A percentile compares a stretch with the other conserved stretches of the same genome.
These are phyloP conservation scores for Paradisaea rubra DNA, from an alignment of 2,113 vertebrate genomes.

Conservation along the genomic window DNA sequence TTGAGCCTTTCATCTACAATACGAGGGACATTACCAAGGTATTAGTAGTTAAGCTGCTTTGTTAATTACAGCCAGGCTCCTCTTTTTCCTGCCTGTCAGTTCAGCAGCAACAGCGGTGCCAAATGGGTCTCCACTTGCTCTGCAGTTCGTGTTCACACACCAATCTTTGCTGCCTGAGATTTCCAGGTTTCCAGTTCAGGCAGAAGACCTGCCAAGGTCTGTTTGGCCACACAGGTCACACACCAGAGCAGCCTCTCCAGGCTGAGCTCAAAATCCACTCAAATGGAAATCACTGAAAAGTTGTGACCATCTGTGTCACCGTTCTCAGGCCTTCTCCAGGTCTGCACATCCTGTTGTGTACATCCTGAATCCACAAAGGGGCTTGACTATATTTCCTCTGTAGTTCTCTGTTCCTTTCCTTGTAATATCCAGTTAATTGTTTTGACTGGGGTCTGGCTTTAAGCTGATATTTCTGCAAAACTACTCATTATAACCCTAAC, in stretches of 20 bases:
- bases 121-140: background rate
- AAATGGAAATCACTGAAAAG: background rate
- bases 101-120: background rate
- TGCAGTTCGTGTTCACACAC: background rate
- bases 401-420: background rate
- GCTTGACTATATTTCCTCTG: background rate
- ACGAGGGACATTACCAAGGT: conserved; percentile 45
- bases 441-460: background rate
- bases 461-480: background rate
- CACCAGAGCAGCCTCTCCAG: background rate
- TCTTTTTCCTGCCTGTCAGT: conserved; percentile 19
- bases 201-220: background rate
- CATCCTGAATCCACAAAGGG: background rate
- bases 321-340: background rate
- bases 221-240: background rate
- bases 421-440: background rate
- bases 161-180: background rate
- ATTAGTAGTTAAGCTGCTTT: conserved; percentile 58
- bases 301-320: background rate
- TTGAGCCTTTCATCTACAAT: conserved; percentile 46
- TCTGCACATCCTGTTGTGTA: background rate
- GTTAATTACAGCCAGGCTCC: conserved; percentile 47
- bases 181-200: background rate
- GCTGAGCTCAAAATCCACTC: fast-evolving
- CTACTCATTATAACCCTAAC: background rate